Evolutionary conservation across 2,888 invertebrate genomes (phyloP), one percentile per base, ranked within the genome.

Genomic region (Spilarctia lutea): DNA sequence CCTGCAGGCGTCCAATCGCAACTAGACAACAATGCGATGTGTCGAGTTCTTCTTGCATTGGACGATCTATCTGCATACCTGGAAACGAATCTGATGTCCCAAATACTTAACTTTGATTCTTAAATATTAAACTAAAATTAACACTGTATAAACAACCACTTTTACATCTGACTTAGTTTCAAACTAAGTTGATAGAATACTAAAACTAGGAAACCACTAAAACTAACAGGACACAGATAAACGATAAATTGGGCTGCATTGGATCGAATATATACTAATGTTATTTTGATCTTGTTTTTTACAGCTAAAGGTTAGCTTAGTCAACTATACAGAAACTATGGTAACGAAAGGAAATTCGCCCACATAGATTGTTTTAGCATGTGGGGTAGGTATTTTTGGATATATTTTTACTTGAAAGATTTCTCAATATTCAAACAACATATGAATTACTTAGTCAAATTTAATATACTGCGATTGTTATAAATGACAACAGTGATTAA

Each of bases 1-100:
- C 97, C 96, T 99, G 99, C 76, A 99, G 96, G 75, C 99, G 97
- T 63, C 99, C 99, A 88, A 99, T 99, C 77, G 99, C 99, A 71
- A 99, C 99, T 84, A 99, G 97, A 93, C 99, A 99, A 94, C 99
- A 99, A 93, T 99, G 99, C 65, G 98, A 98, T 30, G 97, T 96
- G 84, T 98, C 97, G 83, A 97, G 97, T 79, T 98, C 97, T 81
- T 98, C 98, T 72, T 97, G 97, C 68, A 97, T 96, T 65, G 97
- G 97, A 71, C 98, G 96, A 86, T 98, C 98, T 96, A 98, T 97
- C 96, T 98, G 98, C 88, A 98, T 98, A 89, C 98, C 98, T 97
- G 97, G 96, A 96, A 97, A 97, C 96, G 97, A 96, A 95, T 97
- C 97, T 97, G 96, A 96, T 96, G 91, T 96, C 93, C 95, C 95